Evolutionary conservation across 2,113 vertebrate genomes (phyloP), one percentile per base, ranked within the genome.

Genomic region (Rhegmatorhina hoffmannsi): DNA sequence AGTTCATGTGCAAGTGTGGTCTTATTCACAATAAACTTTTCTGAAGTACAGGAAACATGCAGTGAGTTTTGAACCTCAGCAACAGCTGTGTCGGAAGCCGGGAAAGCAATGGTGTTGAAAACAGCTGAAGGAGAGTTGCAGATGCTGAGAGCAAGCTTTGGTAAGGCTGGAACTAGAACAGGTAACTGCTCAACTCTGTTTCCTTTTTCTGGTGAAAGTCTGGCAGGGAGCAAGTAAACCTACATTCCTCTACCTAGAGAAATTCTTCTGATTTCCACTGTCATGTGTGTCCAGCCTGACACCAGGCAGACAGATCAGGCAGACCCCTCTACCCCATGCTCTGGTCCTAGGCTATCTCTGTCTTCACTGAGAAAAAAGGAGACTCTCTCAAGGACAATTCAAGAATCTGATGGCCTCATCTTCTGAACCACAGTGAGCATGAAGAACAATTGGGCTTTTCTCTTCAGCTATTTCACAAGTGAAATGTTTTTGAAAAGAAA

Each of bases 271-370:
- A 75, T 84, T 72, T 84, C n/a, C 26, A 26, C 7, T 49, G 3
- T 8, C 56, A 79, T 36, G 26, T 18, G 8, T 47, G 36, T 49
- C 25, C 2, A 2, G 13, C 7, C 40, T 63, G 24, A 63, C 18
- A 52, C 16, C 24, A 72, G 47, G 33, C 25, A 72, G 20, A 47
- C 10, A 81, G 33, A 38, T 6, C 26, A 59, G 43, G 15, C 47
- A 59, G 34, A 59, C 17, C 3, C 13, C 34, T 83, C 55, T 44
- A 38, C 24, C 11, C 26, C 17, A 3, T 23, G 55, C 13, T 44
- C 9, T 1, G 0, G 17, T 70, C 60, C 33, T 26, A 43, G 16
- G 14, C 23, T n/a, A 1, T 6, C 18, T 34, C 34, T 60, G 24
- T 69, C 53, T 58, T 81, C 36, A 36, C 16, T 40, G 63, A 90